Evolutionary conservation across 2,113 vertebrate species (phyloP).

Genomic region (Mesembrinibis cayennensis): DNA sequence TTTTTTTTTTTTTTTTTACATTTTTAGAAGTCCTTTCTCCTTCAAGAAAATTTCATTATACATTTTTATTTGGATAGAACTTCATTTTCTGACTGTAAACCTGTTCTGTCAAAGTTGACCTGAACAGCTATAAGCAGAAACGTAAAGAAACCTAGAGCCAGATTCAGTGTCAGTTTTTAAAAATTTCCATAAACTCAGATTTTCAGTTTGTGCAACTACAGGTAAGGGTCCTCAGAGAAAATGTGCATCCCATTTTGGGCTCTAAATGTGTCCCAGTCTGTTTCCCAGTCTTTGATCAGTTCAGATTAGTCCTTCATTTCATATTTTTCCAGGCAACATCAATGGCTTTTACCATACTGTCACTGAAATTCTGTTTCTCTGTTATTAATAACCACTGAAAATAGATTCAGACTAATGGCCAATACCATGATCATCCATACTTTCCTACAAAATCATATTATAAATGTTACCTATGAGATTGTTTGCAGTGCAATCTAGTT

Average conservation of each 20-base stretch:
- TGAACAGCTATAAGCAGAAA: background rate
- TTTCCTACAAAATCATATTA: background rate
- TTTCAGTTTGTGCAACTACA: background rate
- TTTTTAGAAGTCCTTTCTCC: background rate
- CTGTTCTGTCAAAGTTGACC: background rate
- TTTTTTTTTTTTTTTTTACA: background rate
- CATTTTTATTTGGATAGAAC: background rate
- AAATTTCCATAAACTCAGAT: background rate
- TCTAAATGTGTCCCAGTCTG: background rate
- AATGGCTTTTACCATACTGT: background rate
- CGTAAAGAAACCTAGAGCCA: background rate
- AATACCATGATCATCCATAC: background rate
- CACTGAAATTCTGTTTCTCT: background rate
- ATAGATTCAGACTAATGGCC: background rate
- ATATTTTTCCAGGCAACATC: background rate
- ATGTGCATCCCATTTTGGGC: fast-evolving
- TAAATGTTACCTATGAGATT: background rate
- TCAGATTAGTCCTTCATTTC: background rate
- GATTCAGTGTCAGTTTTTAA: background rate
- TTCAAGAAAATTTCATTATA: background rate
- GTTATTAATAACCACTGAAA: background rate
- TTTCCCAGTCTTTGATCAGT: background rate
- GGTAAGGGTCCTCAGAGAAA: background rate
- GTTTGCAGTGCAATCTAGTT: background rate
- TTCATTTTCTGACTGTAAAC: background rate